Conservation (phyloP, 2,113 vertebrate species). For the Deroptyus accipitrinus region DNA sequence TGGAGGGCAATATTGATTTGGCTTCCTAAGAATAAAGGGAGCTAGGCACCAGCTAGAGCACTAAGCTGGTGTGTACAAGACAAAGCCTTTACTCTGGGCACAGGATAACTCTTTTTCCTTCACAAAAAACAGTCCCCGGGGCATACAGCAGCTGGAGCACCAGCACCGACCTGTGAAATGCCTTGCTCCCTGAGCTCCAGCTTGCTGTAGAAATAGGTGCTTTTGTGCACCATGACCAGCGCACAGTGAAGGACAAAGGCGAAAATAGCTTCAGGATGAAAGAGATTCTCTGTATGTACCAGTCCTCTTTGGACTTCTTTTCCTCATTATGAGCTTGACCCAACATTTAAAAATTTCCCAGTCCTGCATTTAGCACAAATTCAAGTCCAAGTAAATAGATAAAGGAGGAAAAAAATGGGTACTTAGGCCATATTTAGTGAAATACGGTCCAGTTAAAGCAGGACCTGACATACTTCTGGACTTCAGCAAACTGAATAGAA, state of each 20-base stretch:
- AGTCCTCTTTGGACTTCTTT: neutral
- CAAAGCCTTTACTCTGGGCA: neutral
- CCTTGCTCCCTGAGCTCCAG: neutral
- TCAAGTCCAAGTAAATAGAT: neutral
- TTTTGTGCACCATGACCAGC: too few relatives aligned
- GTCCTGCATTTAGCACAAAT: neutral
- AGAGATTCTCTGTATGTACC: neutral
- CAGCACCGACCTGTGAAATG: neutral
- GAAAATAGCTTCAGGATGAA: neutral
- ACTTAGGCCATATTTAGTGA: neutral
- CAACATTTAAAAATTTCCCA: neutral
- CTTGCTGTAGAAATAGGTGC: neutral
- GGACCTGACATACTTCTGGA: neutral
- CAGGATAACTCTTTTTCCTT: neutral
- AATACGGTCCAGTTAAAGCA: neutral
- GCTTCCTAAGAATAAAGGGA: neutral
- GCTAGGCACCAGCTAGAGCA: neutral
- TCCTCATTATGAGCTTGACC: neutral
- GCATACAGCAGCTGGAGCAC: neutral
- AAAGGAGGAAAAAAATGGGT: neutral
- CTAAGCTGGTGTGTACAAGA: neutral
- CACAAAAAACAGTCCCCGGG: neutral
- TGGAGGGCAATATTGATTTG: conserved; percentile 64
- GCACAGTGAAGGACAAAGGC: neutral
- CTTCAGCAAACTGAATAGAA: neutral